Conservation (phyloP, 1,140 invertebrate genomes). For the Eumeta japonica region DNA sequence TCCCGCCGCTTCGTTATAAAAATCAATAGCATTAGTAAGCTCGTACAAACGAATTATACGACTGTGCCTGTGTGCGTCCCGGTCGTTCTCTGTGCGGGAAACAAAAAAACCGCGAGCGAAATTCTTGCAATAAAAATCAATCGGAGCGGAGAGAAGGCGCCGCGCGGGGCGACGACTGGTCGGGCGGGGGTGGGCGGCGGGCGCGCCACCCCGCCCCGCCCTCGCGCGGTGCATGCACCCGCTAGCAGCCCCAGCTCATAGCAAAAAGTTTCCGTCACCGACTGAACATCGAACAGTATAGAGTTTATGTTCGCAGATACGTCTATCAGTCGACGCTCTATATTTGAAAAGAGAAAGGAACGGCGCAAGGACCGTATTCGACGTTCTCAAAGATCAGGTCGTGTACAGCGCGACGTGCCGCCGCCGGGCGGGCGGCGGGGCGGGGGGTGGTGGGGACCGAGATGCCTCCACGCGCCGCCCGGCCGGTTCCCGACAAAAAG, state of each 20-base stretch:
- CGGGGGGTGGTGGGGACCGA: conserved; percentile 8
- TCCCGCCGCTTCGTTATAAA: conserved; percentile 47
- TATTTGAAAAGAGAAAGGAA: too few species aligned
- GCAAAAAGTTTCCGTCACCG: too few species aligned
- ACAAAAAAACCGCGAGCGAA: conserved; percentile 52
- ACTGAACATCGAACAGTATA: too few species aligned
- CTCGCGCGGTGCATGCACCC: conserved; percentile 15
- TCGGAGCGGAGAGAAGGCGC: conserved; percentile 52
- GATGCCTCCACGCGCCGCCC: conserved; percentile 17
- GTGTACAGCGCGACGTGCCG: background rate
- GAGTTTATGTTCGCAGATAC: too few species aligned
- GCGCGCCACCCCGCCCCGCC: conserved; percentile 17
- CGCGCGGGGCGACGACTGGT: conserved; percentile 42
- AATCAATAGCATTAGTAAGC: conserved; percentile 54
- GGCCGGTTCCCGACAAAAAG: conserved; percentile 39
- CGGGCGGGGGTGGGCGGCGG: conserved; percentile 21
- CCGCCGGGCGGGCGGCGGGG: background rate
- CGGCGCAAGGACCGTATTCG: background rate
- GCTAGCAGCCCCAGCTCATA: too few species aligned
- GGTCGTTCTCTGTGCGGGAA: conserved; percentile 43
- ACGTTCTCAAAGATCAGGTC: background rate
- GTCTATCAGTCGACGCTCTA: too few species aligned
- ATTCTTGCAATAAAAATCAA: conserved; percentile 61
- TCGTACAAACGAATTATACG: conserved; percentile 55
- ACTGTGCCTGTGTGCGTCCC: conserved; percentile 40